Percentiles rank a stretch among this genome's conserved stretches.
phyloP scores from a whole-genome alignment of 2,888 invertebrate genomes.

The Erebia epiphron region DNA sequence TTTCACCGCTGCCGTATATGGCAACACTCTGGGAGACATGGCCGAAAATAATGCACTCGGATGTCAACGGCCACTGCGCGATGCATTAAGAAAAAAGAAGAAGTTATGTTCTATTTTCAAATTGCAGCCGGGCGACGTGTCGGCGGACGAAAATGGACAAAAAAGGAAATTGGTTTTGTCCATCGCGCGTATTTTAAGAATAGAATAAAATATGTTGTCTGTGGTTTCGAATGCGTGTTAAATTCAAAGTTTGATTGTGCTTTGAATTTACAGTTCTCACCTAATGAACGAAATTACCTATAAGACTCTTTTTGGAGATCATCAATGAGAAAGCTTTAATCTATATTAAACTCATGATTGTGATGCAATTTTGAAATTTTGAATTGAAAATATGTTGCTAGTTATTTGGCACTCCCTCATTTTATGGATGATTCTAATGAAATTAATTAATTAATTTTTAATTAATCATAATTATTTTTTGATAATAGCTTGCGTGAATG shows the following conservation, averaged over 20 bases:
- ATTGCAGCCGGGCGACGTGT: slow-evolving; percentile 64
- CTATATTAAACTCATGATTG: too few species aligned
- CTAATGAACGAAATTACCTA: too few species aligned
- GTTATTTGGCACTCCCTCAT: not conserved
- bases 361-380: not conserved
- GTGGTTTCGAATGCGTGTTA: not conserved
- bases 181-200: slow-evolving; percentile 10
- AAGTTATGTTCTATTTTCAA: slow-evolving; percentile 69
- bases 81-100: slow-evolving; percentile 67
- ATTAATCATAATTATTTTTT: too few species aligned
- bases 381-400: not conserved
- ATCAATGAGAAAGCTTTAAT: too few species aligned
- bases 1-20: slow-evolving; percentile 55
- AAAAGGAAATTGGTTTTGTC: slow-evolving; percentile 55
- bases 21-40: slow-evolving; percentile 68
- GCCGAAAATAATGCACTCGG: slow-evolving; percentile 73
- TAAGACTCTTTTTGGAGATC: too few species aligned
- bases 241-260: too few species aligned
- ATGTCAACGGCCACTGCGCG: slow-evolving; percentile 72
- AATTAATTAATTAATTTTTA: not conserved
- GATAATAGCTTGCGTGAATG: too few species aligned
- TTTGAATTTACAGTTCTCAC: too few species aligned
- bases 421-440: not conserved
- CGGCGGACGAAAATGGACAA: slow-evolving; percentile 50
- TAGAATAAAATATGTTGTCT: slow-evolving; percentile 4